Conservation (phyloP, 1,140 invertebrate species). For the Tetraneura akinire region DNA sequence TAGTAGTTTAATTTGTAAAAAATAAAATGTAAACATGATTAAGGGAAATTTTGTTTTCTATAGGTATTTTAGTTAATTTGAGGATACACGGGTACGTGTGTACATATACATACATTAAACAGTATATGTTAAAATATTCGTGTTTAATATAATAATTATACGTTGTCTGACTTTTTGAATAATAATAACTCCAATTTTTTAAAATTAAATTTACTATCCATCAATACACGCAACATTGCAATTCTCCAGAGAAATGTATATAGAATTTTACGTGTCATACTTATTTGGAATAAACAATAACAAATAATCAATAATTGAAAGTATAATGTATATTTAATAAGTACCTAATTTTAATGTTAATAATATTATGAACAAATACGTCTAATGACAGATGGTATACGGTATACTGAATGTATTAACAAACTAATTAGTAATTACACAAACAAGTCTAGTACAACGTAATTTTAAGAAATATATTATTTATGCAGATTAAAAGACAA, state of each 20-base stretch:
- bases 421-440: background rate
- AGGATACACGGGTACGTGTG: too few species aligned
- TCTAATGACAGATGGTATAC: background rate
- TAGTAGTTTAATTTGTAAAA: background rate
- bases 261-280: background rate
- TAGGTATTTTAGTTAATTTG: conserved; percentile 7
- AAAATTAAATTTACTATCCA: conserved; percentile 16
- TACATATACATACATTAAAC: too few species aligned
- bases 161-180: background rate
- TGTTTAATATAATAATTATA: background rate
- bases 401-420: background rate
- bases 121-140: background rate
- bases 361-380: background rate
- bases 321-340: background rate
- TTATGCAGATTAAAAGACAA: too few species aligned
- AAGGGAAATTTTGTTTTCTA: background rate
- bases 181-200: background rate
- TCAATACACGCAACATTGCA: conserved; percentile 10
- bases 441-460: background rate
- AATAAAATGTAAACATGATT: conserved; percentile 10
- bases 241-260: conserved; percentile 5
- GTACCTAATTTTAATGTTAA: background rate
- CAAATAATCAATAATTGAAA: background rate
- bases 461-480: background rate
- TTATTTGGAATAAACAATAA: background rate